Percentiles rank a stretch among this genome's conserved stretches.
Evolutionary conservation across 2,797 vertebrate species (phyloP).

Genomic region (Phaenicophaeus curvirostris): DNA sequence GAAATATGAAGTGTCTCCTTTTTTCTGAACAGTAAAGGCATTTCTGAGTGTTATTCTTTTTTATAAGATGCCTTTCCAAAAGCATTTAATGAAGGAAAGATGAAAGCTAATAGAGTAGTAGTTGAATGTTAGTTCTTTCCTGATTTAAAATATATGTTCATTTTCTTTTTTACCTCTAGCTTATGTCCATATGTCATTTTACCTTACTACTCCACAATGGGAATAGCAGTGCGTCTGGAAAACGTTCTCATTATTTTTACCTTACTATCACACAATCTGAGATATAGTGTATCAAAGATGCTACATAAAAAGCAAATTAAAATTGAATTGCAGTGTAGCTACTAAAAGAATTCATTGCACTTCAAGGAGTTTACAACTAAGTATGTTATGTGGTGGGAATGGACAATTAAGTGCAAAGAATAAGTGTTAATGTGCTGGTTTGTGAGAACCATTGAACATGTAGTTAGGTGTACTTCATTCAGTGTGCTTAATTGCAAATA

Average conservation of each 20-base stretch:
- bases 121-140: neutral
- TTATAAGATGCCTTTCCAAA: neutral
- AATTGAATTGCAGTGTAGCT: conserved; percentile 20
- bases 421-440: conserved; percentile 13
- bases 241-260: conserved; percentile 18
- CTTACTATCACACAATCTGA: neutral
- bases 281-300: neutral
- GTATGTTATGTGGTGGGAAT: neutral
- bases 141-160: neutral
- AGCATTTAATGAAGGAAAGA: conserved; percentile 31
- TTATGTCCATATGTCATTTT: conserved; percentile 6
- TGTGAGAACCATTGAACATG: neutral
- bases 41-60: neutral
- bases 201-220: neutral
- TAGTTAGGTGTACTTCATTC: neutral
- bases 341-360: neutral
- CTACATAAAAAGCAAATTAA: conserved; percentile 46
- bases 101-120: neutral
- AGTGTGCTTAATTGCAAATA: conserved; percentile 32
- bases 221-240: neutral
- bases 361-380: conserved; percentile 1
- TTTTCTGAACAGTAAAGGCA: neutral
- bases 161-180: neutral
- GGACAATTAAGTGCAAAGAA: neutral
- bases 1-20: conserved; percentile 6